Base-by-base conservation (phyloP, 1,140 invertebrate species). In the Bombus ignitus region DNA sequence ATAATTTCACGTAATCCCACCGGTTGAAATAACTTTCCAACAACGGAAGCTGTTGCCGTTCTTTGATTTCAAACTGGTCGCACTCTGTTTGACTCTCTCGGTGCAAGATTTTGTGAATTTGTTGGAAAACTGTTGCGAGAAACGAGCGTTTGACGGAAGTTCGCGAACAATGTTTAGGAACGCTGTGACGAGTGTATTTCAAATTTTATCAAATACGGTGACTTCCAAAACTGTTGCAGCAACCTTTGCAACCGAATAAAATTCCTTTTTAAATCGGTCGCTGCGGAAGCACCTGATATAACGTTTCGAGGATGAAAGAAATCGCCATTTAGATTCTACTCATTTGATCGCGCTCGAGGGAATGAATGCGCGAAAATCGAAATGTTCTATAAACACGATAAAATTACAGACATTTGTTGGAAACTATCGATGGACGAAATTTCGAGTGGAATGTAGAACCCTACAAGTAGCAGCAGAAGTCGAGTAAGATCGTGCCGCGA, bases 391-490 rank as follows among this genome's bases (percentile, higher is more conserved):
- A n/a, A 62, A n/a, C 59, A 5, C 12, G 28, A n/a, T 62, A n/a
- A n/a, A 62, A 5, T 9, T 35, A 22, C 15, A 22, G 37, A 9
- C 4, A 42, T 62, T 62, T 32, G 32, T 35, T 35, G 15, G 25
- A 77, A 62, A 32, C 37, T 39, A 42, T 75, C n/a, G 37, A 53
- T 39, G 53, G 53, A 35, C 37, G 15, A 76, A 53, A 59, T 53
- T 77, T 77, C 57, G 6, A 53, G 35, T 39, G 22, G 1, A 15
- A 37, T 3, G 12, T 62, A n/a, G 28, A 66, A 32, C 2, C 5
- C 25, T 28, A 12, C 75, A 77, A 77, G 28, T 77, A 76, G 35
- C 6, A 42, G 28, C 57, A 62, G 25, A 77, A 75, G 47, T 75
- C 73, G 44, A 75, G 35, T 75, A 57, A 75, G 74, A 75, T 57